Conservation (phyloP, 2,797 vertebrate species). For the Sparidentex hasta region DNA sequence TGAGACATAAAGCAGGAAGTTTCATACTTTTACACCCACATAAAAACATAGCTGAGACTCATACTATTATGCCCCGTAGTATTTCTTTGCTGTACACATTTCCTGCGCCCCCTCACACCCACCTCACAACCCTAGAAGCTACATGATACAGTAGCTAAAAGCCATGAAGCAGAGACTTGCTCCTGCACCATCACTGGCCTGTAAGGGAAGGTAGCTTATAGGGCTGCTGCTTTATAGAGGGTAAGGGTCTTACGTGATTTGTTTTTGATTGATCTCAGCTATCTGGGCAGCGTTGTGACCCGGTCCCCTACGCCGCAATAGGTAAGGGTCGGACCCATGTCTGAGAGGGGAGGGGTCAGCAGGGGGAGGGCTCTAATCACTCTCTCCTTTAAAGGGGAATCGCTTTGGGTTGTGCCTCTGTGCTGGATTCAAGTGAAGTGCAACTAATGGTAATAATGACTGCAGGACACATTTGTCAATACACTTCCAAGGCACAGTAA, state of each 20-base stretch:
- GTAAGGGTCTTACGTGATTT: constrained; percentile 95
- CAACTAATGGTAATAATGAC: constrained; percentile 73
- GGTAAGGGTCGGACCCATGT: constrained; percentile 99
- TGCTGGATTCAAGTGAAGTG: constrained; percentile 85
- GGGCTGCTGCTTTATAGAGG: constrained; percentile 83
- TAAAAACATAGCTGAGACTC: constrained; percentile 57
- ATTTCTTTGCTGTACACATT: constrained; percentile 58
- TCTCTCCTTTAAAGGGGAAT: constrained; percentile 99
- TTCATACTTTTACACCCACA: constrained; percentile 14
- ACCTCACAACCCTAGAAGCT: constrained; percentile 75
- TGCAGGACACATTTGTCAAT: constrained; percentile 79
- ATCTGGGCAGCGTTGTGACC: constrained; percentile 99
- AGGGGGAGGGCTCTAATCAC: constrained; percentile 96
- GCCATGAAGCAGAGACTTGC: constrained; percentile 61
- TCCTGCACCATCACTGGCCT: constrained; percentile 72
- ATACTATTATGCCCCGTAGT: constrained; percentile 27
- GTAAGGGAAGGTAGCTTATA: constrained; percentile 77
- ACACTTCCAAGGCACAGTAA: constrained; percentile 69
- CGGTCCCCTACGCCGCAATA: constrained; percentile 99
- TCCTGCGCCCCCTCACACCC: constrained; percentile 69
- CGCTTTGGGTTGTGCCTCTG: constrained; percentile 85
- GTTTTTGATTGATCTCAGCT: constrained; percentile 99
- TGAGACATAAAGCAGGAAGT: constrained; percentile 18
- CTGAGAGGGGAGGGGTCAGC: constrained; percentile 94
- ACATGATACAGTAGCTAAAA: constrained; percentile 54